Conservation (phyloP, 2,797 vertebrate genomes). For the Mus minutoides region DNA sequence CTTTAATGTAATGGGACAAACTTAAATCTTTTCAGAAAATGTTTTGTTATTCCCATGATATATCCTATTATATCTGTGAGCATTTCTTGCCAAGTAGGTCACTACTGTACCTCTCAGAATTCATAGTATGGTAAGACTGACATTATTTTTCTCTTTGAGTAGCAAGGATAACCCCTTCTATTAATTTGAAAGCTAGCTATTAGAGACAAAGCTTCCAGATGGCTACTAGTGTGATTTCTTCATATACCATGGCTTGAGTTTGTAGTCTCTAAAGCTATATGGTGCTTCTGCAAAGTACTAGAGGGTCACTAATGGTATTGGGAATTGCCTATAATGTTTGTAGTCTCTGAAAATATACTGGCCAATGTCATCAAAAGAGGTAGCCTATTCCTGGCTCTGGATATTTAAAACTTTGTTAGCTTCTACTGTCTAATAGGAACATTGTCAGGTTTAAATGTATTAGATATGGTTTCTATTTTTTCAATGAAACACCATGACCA, state of each 20-base stretch:
- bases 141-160: not conserved
- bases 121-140: not conserved
- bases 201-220: not conserved
- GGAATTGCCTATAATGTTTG: not conserved
- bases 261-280: not conserved
- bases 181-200: not conserved
- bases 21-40: not conserved
- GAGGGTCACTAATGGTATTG: not conserved
- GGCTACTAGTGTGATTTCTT: not conserved
- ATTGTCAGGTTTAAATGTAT: not conserved
- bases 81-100: not conserved
- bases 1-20: not conserved
- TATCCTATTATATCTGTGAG: not conserved
- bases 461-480: not conserved
- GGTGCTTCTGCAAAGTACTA: not conserved
- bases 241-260: not conserved
- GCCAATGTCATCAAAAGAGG: not conserved
- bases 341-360: not conserved
- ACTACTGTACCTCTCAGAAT: not conserved
- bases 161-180: not conserved
- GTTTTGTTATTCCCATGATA: not conserved
- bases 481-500: not conserved
- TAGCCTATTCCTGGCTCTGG: not conserved
- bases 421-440: not conserved
- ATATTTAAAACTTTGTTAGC: not conserved